These are phyloP conservation scores for Pollimyrus isidori DNA, from an alignment of 2,113 vertebrate genomes.

Conservation along the genomic window DNA sequence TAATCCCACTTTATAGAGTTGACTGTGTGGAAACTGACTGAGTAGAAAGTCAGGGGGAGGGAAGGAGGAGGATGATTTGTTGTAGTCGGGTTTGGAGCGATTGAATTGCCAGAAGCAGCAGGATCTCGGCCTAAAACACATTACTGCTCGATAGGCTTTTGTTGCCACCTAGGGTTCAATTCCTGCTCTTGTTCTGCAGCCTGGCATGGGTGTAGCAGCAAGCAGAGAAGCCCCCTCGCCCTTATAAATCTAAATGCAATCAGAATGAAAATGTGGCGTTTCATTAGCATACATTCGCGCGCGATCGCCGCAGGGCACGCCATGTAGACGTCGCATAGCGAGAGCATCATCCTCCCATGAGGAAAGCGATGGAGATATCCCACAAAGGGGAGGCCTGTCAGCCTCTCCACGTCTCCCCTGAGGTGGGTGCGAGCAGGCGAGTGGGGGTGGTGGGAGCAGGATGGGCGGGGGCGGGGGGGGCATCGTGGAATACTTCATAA, in stretches of 20 bases:
- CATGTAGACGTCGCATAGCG: conserved; percentile 24
- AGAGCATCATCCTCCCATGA: conserved; percentile 38
- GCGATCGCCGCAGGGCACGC: conserved; percentile 39
- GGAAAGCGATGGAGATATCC: conserved; percentile 55
- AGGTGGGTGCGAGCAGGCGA: conserved; percentile 17
- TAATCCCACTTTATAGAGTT: conserved; percentile 48
- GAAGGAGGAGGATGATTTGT: not conserved
- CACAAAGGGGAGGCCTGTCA: conserved; percentile 61
- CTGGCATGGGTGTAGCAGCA: not conserved
- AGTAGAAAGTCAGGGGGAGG: not conserved
- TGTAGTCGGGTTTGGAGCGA: not conserved
- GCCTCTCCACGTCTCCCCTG: conserved; percentile 39
- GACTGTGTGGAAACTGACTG: conserved; percentile 25
- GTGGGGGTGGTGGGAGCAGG: conserved; percentile 48
- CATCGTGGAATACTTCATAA: conserved; percentile 55
- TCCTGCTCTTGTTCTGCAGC: not conserved
- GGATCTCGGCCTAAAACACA: conserved; percentile 19
- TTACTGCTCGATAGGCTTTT: conserved; percentile 36
- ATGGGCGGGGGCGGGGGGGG: conserved; percentile 44
- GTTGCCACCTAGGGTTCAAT: conserved; percentile 49
- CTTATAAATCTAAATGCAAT: conserved; percentile 37
- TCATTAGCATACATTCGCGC: conserved; percentile 50
- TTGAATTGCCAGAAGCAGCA: conserved; percentile 23
- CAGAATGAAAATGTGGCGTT: conserved; percentile 46
- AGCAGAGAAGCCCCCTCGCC: conserved; percentile 15